A percentile compares a stretch with the other conserved stretches of the same genome.
phyloP scores from a whole-genome alignment of 1,140 invertebrate species.

The Pseudoatta argentina region DNA sequence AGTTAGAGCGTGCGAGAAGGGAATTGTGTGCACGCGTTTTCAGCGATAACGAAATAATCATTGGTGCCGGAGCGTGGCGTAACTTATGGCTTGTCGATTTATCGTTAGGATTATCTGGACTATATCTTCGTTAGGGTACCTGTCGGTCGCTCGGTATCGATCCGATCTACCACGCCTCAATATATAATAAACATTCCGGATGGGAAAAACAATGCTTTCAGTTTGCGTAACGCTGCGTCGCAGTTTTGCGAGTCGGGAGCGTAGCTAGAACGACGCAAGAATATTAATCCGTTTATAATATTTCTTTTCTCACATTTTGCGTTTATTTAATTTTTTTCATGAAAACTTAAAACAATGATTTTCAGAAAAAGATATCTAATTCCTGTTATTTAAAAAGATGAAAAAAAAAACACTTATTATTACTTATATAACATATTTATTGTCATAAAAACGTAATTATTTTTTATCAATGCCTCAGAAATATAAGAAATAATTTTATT shows the following conservation, averaged over 20 bases:
- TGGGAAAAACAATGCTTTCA: constrained; percentile 66
- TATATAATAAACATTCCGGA: constrained; percentile 60
- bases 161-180: constrained; percentile 60
- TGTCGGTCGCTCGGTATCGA: constrained; percentile 51
- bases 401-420: background rate
- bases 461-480: background rate
- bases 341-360: background rate
- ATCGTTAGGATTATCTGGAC: constrained; percentile 55
- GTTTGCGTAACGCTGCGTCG: constrained; percentile 51
- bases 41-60: constrained; percentile 54
- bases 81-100: constrained; percentile 54
- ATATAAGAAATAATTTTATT: constrained; percentile 5
- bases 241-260: constrained; percentile 46
- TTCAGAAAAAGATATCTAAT: background rate
- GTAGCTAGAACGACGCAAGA: background rate
- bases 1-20: constrained; percentile 10
- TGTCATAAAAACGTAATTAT: background rate
- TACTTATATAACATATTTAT: background rate
- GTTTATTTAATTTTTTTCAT: constrained; percentile 4
- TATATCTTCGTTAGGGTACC: constrained; percentile 57
- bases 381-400: background rate
- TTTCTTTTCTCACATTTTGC: background rate
- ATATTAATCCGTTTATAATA: background rate
- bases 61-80: constrained; percentile 29
- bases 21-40: constrained; percentile 37